A percentile compares a stretch with the other conserved stretches of the same genome.
Conservation (phyloP, 2,888 invertebrate species). For the Gymnosoma rotundatum region DNA sequence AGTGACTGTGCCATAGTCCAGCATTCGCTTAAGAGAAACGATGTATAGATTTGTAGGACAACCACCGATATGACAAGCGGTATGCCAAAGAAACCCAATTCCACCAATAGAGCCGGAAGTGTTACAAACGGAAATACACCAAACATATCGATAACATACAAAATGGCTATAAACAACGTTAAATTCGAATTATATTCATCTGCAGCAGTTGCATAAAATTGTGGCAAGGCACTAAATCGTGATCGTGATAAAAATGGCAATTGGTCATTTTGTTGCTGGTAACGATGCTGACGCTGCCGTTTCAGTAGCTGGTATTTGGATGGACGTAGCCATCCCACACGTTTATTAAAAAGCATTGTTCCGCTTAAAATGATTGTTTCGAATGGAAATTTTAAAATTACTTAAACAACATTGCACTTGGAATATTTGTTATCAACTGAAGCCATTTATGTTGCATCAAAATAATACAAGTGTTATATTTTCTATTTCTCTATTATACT, state of each 20-base stretch:
- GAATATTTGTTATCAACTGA: constrained; percentile 59
- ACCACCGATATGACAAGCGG: constrained; percentile 87
- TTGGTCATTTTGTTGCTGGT: constrained; percentile 75
- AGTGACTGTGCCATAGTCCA: constrained; percentile 91
- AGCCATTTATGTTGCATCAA: constrained; percentile 59
- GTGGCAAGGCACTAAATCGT: constrained; percentile 80
- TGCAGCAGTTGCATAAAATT: constrained; percentile 75
- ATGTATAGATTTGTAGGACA: constrained; percentile 90
- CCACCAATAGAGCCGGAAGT: constrained; percentile 88
- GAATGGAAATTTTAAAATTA: neutral
- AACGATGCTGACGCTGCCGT: neutral
- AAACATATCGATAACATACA: constrained; percentile 91
- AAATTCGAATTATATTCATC: constrained; percentile 81
- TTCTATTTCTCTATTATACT: constrained; percentile 18
- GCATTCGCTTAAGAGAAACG: constrained; percentile 89
- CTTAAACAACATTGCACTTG: constrained; percentile 62
- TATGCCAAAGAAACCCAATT: constrained; percentile 89
- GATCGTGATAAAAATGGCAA: constrained; percentile 79
- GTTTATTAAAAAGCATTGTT: constrained; percentile 68
- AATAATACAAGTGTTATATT: constrained; percentile 32
- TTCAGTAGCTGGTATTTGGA: constrained; percentile 63
- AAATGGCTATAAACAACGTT: constrained; percentile 87
- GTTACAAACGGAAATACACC: constrained; percentile 92
- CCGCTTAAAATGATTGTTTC: neutral
- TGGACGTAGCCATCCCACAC: constrained; percentile 60